phyloP scores from a whole-genome alignment of 2,113 vertebrate genomes.

The Blennius ocellaris region DNA sequence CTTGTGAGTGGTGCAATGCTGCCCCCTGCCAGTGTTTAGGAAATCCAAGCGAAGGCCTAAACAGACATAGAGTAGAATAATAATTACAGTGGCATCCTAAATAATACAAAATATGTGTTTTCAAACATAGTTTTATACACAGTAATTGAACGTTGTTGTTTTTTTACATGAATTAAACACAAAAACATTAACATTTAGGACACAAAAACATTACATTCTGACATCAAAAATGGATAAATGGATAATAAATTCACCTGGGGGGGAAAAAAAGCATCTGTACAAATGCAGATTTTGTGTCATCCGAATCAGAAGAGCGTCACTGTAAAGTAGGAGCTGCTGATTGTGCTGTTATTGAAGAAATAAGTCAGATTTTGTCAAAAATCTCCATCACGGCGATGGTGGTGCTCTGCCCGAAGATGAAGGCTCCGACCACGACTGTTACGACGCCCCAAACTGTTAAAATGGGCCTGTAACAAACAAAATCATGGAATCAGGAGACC shows the following conservation, averaged over 20 bases:
- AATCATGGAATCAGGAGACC: not conserved
- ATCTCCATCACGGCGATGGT: constrained; percentile 86
- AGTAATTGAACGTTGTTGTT: not conserved
- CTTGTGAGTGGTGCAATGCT: constrained; percentile 47
- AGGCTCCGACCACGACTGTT: constrained; percentile 86
- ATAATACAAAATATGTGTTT: constrained; percentile 7
- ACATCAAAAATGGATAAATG: constrained; percentile 15
- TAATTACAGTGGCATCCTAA: constrained; percentile 13
- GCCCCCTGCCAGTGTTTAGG: constrained; percentile 55
- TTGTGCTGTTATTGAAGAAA: not conserved
- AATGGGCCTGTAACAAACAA: constrained; percentile 76
- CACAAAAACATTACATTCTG: not conserved
- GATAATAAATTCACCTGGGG: constrained; percentile 6
- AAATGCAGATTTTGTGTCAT: constrained; percentile 30
- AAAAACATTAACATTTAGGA: too few relatives aligned
- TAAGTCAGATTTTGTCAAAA: constrained; percentile 68
- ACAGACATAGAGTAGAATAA: not conserved
- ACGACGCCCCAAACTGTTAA: constrained; percentile 87
- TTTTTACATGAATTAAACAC: not conserved
- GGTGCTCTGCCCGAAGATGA: constrained; percentile 92
- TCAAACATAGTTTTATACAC: constrained; percentile 5
- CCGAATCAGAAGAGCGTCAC: constrained; percentile 22
- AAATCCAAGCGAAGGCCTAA: not conserved
- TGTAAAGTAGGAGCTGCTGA: constrained; percentile 20
- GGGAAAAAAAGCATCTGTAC: constrained; percentile 19